Evolutionary conservation across 37 sponge, comb jelly and placozoan genomes (phyloP).

Genomic region (Lycopodina hypogea): DNA sequence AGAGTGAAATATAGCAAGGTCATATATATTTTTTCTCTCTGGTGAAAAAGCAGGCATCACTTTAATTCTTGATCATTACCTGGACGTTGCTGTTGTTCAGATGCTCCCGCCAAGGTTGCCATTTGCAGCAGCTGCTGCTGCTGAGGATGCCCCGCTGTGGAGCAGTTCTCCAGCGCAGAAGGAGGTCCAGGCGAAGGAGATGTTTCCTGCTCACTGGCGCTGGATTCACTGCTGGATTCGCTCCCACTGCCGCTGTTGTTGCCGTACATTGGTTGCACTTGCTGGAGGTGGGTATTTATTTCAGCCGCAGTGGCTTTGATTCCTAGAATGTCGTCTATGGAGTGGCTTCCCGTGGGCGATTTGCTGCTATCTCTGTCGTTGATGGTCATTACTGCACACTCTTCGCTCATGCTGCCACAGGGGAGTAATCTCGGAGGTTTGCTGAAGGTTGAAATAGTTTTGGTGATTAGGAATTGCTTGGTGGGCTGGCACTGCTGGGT

Average conservation of each 20-base stretch:
- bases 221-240: conserved; percentile 17
- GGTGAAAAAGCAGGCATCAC: neutral
- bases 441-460: neutral
- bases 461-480: neutral
- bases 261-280: neutral
- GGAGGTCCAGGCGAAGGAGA: neutral
- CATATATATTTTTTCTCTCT: neutral
- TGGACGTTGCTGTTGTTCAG: neutral
- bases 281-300: neutral
- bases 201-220: conserved; percentile 22
- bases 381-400: conserved; percentile 25
- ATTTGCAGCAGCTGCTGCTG: conserved; percentile 7
- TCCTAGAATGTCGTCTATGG: conserved; percentile 29
- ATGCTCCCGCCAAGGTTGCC: neutral
- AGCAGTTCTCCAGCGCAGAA: neutral
- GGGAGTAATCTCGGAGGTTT: neutral
- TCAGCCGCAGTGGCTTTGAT: neutral
- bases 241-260: conserved; percentile 23
- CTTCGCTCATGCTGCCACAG: conserved; percentile 27
- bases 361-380: conserved; percentile 17
- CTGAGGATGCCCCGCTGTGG: neutral
- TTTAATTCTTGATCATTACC: neutral
- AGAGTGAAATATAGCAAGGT: neutral
- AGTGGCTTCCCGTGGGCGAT: conserved; percentile 1
- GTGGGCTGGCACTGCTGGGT: neutral